These are phyloP conservation scores for Elysia chlorotica DNA, from an alignment of 1,140 invertebrate species.

Conservation along the genomic window DNA sequence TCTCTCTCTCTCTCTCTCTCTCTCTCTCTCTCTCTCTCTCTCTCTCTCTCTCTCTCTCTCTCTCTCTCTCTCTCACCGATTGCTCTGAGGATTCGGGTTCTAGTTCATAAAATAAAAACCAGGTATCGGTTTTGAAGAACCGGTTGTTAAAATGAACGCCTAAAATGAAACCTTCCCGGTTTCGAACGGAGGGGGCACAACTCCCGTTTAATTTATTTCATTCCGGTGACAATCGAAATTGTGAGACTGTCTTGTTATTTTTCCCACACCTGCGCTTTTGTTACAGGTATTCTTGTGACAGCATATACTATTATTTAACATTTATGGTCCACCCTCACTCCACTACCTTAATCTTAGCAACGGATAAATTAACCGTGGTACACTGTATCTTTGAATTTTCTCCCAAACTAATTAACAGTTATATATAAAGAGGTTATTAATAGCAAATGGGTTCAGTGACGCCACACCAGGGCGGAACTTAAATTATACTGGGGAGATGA, in stretches of 20 bases:
- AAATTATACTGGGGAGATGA: not conserved
- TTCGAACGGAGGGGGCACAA: not conserved
- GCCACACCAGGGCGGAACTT: not conserved
- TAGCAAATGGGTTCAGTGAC: too few relatives aligned
- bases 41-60: not conserved
- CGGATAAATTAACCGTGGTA: not conserved
- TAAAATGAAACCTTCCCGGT: not conserved
- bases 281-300: too few relatives aligned
- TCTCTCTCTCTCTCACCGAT: conserved; percentile 1
- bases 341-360: too few relatives aligned
- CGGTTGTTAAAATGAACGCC: not conserved
- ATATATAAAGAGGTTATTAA: not conserved
- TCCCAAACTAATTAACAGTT: not conserved
- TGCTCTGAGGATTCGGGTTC: not conserved
- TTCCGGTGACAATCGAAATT: too few relatives aligned
- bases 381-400: not conserved
- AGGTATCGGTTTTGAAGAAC: not conserved
- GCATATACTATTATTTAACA: too few relatives aligned
- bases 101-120: not conserved
- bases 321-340: too few relatives aligned
- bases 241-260: too few relatives aligned
- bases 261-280: too few relatives aligned
- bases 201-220: not conserved
- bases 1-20: conserved; percentile 3
- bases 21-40: conserved; percentile 11